Evolutionary conservation across 2,113 vertebrate species (phyloP), one percentile per base, ranked within the genome.

Genomic region (Oncorhynchus tshawytscha): DNA sequence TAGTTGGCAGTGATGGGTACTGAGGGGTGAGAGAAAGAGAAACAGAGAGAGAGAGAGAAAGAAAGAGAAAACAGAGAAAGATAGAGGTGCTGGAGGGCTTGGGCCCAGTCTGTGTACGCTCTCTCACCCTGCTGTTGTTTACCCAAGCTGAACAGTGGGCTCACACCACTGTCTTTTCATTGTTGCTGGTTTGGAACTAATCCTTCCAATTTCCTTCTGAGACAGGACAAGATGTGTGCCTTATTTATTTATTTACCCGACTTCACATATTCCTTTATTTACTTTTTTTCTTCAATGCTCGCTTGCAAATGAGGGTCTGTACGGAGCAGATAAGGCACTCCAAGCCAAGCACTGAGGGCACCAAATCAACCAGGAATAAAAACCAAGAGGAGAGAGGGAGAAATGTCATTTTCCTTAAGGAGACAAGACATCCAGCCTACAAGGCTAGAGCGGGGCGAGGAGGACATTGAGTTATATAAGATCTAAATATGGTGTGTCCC

Each of bases 271-370:
- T 78, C 64, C 48, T 77, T 73, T 84, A 73, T 75, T 80, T 76
- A 76, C 64, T 79, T 72, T 15, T 69, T 22, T 71, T 68, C 72
- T 73, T 71, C 81, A 80, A 82, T 72, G 81, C 87, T 88, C 70
- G 83, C 88, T 92, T 92, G 91, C 89, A 93, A 93, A 93, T 91
- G 90, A 91, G 90, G 89, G 91, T 90, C 90, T 94, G 93, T 76
- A 75, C 74, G 75, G 86, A 82, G 90, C 82, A 92, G 91, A 93
- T 93, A 94, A 94, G 90, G 79, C 79, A 81, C 85, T 85, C 86
- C 90, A 82, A 86, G 88, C 92, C 91, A 87, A 86, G 87, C 89
- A 88, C 84, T 80, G 85, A 89, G 92, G 92, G 91, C 92, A 90
- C 78, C 82, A 68, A 90, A 85, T 91, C 91, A 91, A 79, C 78